Base-by-base conservation (phyloP, 2,888 invertebrate species). In the Eucera pruinosa region DNA sequence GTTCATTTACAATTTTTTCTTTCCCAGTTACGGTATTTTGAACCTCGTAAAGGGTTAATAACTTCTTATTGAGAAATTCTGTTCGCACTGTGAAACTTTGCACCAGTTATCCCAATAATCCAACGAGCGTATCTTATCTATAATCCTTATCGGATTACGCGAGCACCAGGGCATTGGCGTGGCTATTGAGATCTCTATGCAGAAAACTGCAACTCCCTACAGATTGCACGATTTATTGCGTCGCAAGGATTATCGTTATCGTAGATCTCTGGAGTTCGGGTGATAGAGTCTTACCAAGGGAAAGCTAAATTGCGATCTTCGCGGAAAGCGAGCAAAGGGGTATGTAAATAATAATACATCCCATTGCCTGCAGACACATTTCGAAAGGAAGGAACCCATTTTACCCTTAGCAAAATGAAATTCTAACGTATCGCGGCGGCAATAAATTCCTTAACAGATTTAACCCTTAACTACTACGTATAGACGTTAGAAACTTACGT, bases 291-390 rank as follows among this genome's bases (percentile, higher is more conserved):
- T 25, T 61, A 23, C 11, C 11, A 23, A 13, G 41, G 5, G 30
- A 25, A n/a, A 48, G 61, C 41, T 36, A 47, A 69, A 73, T 47
- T 47, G 54, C 72, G 60, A 54, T 45, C 27, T 33, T 13, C 39
- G n/a, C 18, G 68, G 45, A 72, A 54, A 68, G 45, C 41, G 9
- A n/a, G 47, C 15, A 15, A 43, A 45, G 43, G 58, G 20, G 75
- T 75, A 60, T 47, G 61, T 23, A 66, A 62, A 66, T 64, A 74
- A 69, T 69, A 74, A 74, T 64, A 50, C 50, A 68, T 18, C 23
- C 2, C 9, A 30, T n/a, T n/a, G n/a, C 18, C 27, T 27, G 20
- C 36, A 62, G 61, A 73, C 47, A 47, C 33, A 68, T 68, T 68
- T 57, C 55, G 33, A 41, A 43, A 39, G 45, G 64, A 70, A 20